Base-by-base conservation (phyloP, 2,113 vertebrate genomes). In the Orycteropus afer region DNA sequence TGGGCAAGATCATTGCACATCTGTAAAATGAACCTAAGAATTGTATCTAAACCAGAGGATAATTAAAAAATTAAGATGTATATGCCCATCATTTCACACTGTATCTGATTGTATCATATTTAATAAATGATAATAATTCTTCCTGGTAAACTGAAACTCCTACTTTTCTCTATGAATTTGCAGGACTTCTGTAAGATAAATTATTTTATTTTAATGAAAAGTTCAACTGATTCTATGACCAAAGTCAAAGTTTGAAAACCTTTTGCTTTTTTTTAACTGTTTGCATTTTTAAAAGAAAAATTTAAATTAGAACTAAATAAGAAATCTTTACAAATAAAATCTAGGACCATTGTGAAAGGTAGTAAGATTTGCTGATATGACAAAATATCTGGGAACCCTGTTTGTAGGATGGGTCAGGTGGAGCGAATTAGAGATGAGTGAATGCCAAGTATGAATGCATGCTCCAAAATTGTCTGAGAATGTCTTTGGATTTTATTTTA, bases 371-470 rank as follows among this genome's bases (percentile, higher is more conserved):
- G 13, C 25, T 76, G 49, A 47, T 63, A 91, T 53, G 42, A 42
- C 17, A 94, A 80, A 12, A 67, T 59, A 53, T 78, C 25, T 51
- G 32, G 11, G 22, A 3, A 80, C 23, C 11, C 2, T 65, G 23
- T 9, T 14, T 49, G 76, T 91, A 59, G 1, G 34, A 89, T 67
- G 55, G 18, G 12, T 92, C 61, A 85, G 37, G 47, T 90, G 20
- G 34, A 86, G 10, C 59, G 20, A 83, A 69, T 86, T 71, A 63
- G 3, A 85, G 59, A 84, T 15, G 29, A n/a, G 9, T 74, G 25
- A 73, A 67, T 86, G 57, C 53, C 59, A 92, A 51, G 20, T 91
- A 94, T 87, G 2, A 87, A 90, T 77, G 88, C 25, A 42, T 94
- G 23, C 34, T 94, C 25, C 22, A 57, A 49, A 92, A 51, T 81